Conservation (phyloP, 2,113 vertebrate species). For the Zosterops borbonicus region DNA sequence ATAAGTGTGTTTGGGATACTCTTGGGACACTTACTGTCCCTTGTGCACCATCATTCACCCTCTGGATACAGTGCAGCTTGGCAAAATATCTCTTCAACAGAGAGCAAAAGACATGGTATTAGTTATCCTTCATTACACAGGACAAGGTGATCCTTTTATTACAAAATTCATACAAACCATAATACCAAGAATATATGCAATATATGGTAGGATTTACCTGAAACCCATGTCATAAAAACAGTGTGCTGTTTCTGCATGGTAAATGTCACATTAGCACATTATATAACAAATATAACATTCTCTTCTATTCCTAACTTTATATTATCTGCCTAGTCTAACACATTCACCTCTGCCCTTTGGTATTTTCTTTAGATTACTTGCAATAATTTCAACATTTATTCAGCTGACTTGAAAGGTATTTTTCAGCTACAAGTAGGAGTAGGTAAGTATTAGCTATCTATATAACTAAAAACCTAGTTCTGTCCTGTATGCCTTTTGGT, state of each 20-base stretch:
- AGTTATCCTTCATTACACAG: neutral
- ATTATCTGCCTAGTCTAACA: neutral
- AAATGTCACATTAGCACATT: constrained; percentile 22
- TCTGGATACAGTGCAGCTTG: neutral
- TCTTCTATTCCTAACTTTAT: neutral
- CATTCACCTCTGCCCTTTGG: neutral
- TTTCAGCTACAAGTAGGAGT: neutral
- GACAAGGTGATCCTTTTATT: neutral
- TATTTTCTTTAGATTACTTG: neutral
- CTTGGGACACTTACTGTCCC: neutral
- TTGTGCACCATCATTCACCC: neutral
- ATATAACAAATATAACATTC: neutral
- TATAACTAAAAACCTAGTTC: neutral
- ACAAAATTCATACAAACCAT: neutral
- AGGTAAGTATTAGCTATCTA: neutral
- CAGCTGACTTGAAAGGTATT: neutral
- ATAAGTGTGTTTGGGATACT: neutral
- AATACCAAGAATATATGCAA: neutral
- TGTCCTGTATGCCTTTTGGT: neutral
- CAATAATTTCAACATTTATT: neutral
- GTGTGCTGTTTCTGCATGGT: neutral
- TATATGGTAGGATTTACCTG: neutral
- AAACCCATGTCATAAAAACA: neutral
- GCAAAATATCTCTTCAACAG: neutral
- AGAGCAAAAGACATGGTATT: neutral